phyloP scores from a whole-genome alignment of 2,797 vertebrate genomes.

The Sebastes taczanowskii region DNA sequence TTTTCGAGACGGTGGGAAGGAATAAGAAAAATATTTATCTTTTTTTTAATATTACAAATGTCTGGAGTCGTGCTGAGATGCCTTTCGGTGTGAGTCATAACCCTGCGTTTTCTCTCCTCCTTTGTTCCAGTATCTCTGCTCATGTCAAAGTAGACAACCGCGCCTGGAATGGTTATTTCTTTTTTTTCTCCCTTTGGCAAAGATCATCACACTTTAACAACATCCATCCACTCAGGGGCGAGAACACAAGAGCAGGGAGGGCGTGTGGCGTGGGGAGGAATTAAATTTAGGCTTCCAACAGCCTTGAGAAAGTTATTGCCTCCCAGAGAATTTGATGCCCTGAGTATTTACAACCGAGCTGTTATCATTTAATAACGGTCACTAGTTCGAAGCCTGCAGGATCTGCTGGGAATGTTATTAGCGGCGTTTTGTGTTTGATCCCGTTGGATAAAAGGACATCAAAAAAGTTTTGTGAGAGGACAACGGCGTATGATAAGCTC shows the following conservation, averaged over 20 bases:
- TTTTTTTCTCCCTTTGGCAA: conserved; percentile 40
- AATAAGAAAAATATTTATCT: not conserved
- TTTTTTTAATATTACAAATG: conserved; percentile 6
- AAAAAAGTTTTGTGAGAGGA: not conserved
- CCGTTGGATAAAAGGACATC: not conserved
- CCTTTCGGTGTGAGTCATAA: conserved; percentile 23
- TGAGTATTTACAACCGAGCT: conserved; percentile 44
- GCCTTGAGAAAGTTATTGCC: conserved; percentile 55
- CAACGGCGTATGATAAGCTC: not conserved
- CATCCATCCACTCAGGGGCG: conserved; percentile 8
- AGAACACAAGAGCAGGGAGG: conserved; percentile 23
- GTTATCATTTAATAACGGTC: conserved; percentile 53
- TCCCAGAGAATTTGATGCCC: conserved; percentile 37
- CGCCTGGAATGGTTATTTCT: conserved; percentile 6
- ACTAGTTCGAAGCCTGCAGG: conserved; percentile 10
- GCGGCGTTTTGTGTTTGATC: conserved; percentile 15
- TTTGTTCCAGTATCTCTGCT: conserved; percentile 42
- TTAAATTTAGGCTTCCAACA: conserved; percentile 46
- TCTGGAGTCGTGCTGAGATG: conserved; percentile 10
- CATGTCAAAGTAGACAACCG: conserved; percentile 24
- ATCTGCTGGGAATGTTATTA: conserved; percentile 25
- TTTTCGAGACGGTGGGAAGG: not conserved
- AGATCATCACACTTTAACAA: conserved; percentile 50
- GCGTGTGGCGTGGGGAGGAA: not conserved
- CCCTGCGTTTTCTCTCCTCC: conserved; percentile 15